Percentiles rank a stretch among this genome's conserved stretches.
phyloP scores from a whole-genome alignment of 2,113 vertebrate genomes.

The Ifrita kowaldi region DNA sequence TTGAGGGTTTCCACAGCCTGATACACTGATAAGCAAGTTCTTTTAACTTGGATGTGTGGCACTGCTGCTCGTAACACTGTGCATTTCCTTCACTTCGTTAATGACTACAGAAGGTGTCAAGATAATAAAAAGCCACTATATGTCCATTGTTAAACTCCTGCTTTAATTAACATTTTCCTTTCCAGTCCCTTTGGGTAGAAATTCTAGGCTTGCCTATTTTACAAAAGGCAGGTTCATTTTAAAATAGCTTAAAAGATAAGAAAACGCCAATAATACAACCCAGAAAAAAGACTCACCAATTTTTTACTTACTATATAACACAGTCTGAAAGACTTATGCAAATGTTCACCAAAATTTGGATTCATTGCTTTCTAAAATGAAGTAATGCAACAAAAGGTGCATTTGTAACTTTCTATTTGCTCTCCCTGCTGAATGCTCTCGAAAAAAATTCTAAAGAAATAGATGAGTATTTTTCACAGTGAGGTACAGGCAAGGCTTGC shows the following conservation, averaged over 20 bases:
- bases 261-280: neutral
- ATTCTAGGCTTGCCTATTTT: neutral
- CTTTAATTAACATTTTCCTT: conserved; percentile 24
- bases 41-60: neutral
- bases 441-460: neutral
- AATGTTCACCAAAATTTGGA: neutral
- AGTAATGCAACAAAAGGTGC: neutral
- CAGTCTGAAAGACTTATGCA: neutral
- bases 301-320: neutral
- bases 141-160: neutral
- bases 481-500: neutral
- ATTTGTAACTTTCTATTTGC: neutral
- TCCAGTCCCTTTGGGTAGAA: neutral
- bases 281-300: neutral
- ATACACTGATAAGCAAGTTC: neutral
- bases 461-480: neutral
- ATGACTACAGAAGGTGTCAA: neutral
- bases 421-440: neutral
- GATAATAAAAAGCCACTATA: neutral
- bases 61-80: neutral
- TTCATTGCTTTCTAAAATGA: conserved; percentile 23
- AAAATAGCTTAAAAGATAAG: neutral
- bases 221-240: neutral
- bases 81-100: neutral
- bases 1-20: neutral